A percentile compares a stretch with the other conserved stretches of the same genome.
phyloP scores from a whole-genome alignment of 2,797 vertebrate species.

The Clarias platycephalus region DNA sequence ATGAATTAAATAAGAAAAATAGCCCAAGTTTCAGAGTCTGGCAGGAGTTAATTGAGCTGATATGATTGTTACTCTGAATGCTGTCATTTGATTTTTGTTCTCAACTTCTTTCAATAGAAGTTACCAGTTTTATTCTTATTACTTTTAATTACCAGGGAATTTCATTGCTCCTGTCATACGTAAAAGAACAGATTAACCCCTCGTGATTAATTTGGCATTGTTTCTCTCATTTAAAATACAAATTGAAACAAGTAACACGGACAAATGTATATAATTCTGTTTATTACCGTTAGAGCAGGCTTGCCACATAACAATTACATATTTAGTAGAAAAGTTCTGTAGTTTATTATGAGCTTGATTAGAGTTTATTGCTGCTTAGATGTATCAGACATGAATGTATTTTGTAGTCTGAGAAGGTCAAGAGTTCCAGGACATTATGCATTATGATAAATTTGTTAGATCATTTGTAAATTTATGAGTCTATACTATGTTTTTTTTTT shows the following conservation, averaged over 20 bases:
- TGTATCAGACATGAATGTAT: neutral
- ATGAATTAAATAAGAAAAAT: constrained; percentile 84
- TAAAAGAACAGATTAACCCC: constrained; percentile 41
- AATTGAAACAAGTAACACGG: constrained; percentile 28
- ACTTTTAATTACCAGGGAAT: constrained; percentile 48
- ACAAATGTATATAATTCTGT: constrained; percentile 37
- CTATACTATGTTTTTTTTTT: neutral
- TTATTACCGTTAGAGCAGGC: constrained; percentile 12
- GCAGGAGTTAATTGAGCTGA: constrained; percentile 80
- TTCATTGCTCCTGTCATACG: constrained; percentile 42
- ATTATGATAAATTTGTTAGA: neutral
- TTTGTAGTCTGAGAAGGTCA: neutral
- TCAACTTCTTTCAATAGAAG: constrained; percentile 53
- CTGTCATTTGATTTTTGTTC: constrained; percentile 72
- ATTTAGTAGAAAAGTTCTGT: constrained; percentile 12
- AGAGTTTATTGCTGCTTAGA: constrained; percentile 23
- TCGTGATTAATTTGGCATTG: constrained; percentile 34
- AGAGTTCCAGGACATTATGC: neutral
- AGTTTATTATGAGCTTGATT: constrained; percentile 24
- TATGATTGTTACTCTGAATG: constrained; percentile 69
- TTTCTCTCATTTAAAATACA: constrained; percentile 31
- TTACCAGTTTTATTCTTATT: constrained; percentile 46
- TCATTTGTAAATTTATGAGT: neutral
- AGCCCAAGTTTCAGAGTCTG: constrained; percentile 75
- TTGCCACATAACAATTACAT: constrained; percentile 17